phyloP scores from a whole-genome alignment of 2,888 invertebrate species.

The Phasia obesa region DNA sequence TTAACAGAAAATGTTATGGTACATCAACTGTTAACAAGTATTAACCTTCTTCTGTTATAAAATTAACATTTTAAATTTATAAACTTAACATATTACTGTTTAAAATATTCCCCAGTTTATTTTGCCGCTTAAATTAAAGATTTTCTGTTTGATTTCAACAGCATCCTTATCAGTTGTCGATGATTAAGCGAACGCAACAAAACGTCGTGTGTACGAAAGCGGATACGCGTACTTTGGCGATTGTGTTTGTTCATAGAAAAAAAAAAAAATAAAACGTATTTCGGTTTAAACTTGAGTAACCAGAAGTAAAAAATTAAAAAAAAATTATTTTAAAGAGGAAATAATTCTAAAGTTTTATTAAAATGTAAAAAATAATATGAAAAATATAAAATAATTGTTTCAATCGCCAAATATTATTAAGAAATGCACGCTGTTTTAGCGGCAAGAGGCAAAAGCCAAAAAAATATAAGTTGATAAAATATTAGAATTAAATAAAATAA shows the following conservation, averaged over 20 bases:
- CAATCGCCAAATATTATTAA: no score
- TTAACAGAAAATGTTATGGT: not conserved
- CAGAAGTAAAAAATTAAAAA: not conserved
- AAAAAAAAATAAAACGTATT: constrained; percentile 4
- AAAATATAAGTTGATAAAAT: no score
- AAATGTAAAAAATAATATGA: no score
- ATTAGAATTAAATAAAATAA: no score
- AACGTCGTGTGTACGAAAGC: not conserved
- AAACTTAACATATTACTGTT: constrained; percentile 25
- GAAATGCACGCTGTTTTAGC: no score
- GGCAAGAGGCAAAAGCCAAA: no score
- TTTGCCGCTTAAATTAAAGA: not conserved
- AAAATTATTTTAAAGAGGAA: not conserved
- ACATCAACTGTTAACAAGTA: not conserved
- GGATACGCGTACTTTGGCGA: constrained; percentile 1
- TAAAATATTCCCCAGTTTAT: constrained; percentile 12
- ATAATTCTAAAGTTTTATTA: no score
- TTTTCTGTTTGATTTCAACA: not conserved
- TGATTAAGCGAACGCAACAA: not conserved
- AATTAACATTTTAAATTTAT: constrained; percentile 33
- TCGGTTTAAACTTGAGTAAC: not conserved
- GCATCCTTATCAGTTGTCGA: constrained; percentile 39
- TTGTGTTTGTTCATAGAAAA: not conserved
- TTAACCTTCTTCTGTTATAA: not conserved
- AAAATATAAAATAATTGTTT: no score